Base-by-base conservation (phyloP, 2,113 vertebrate species). In the Vanacampus margaritifer region DNA sequence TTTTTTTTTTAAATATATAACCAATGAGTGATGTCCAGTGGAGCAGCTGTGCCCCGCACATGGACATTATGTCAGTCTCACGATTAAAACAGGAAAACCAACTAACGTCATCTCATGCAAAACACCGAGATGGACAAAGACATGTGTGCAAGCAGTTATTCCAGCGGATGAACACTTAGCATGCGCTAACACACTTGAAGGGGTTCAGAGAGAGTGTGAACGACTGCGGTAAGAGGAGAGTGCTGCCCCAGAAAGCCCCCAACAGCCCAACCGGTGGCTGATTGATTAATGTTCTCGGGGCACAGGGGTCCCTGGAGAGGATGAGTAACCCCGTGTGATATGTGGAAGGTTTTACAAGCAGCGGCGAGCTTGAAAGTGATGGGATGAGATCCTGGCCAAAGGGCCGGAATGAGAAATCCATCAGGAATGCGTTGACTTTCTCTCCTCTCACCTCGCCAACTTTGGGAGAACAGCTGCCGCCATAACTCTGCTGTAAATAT, bases 341-440 rank as follows among this genome's bases (percentile, higher is more conserved):
- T 85, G 89, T 92, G 92, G 91, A 91, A 90, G 84, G 88, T 93
- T 94, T 93, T 93, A 94, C 92, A 92, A 93, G 93, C 86, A 85
- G 91, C 86, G 79, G 93, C 81, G 65, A 91, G 90, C 92, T 92
- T 93, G 91, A 87, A 92, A 92, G 93, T 89, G 92, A 92, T 93
- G 93, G 93, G 94, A 95, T 94, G 93, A 84, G 71, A 76, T 79
- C 80, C 69, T 82, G 90, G 93, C 94, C 95, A 94, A 94, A 88
- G 12, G 90, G 79, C 86, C 66, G 88, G 92, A 82, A 91, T 95
- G 94, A 95, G 94, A 92, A 93, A 95, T 91, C 91, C 79, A 91
- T 84, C 90, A 94, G 95, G 95, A 97, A 97, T 95, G 93, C 78
- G 87, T 89, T 91, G 81, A 1, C 79, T 86, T 84, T 84, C 80